phyloP scores from a whole-genome alignment of 2,797 vertebrate species.

The Myoxocephalus aenaeus region DNA sequence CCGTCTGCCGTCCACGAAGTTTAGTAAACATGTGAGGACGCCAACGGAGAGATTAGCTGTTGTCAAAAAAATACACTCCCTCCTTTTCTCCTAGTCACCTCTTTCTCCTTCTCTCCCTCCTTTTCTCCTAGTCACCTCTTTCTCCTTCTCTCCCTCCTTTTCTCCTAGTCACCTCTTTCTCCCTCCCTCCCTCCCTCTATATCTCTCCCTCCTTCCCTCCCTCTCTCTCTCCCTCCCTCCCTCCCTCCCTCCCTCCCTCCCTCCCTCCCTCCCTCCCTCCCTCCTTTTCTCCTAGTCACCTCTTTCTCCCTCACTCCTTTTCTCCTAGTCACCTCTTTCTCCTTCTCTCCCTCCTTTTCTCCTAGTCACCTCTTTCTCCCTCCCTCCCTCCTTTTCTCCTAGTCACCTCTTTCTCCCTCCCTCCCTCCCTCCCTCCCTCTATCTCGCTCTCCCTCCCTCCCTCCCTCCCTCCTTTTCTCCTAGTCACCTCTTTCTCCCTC shows the following conservation, averaged over 20 bases:
- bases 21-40: constrained; percentile 52
- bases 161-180: constrained; percentile 19
- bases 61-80: constrained; percentile 17
- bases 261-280: neutral
- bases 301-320: neutral
- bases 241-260: constrained; percentile 7
- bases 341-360: constrained; percentile 6
- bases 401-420: neutral
- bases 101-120: no score
- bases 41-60: constrained; percentile 51
- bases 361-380: neutral
- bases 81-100: constrained; percentile 15
- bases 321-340: neutral
- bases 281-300: no score
- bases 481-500: neutral
- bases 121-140: no score
- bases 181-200: no score
- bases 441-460: no score
- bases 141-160: neutral
- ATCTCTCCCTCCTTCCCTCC: neutral
- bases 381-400: constrained; percentile 7
- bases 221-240: neutral
- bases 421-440: no score
- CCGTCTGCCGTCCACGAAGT: constrained; percentile 38
- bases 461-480: constrained; percentile 7